Evolutionary conservation across 2,888 invertebrate species (phyloP), one percentile per base, ranked within the genome.

Genomic region (Diloba caeruleocephala): DNA sequence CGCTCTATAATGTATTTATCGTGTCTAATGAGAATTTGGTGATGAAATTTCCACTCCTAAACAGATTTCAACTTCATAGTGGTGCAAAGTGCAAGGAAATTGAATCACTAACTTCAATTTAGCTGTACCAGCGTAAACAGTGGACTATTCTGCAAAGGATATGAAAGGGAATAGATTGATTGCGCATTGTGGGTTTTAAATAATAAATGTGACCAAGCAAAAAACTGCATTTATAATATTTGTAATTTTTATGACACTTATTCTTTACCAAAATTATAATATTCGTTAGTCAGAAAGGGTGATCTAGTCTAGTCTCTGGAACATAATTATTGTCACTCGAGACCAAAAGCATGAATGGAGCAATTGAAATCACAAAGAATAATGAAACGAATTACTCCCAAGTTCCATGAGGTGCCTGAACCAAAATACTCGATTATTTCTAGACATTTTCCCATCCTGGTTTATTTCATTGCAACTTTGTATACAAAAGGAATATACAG

Each of bases 401-500:
- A 23, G 13, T 46, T 31, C 26, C 13, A 9, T 10, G 17, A 38
- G 33, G 26, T 42, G 15, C 45, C 45, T 44, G 17, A 46, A 45
- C 26, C 25, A 29, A 56, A 54, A 34, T 26, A 17, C 31, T 28
- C 4, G 6, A 46, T 50, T 51, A 54, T 55, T 63, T 58, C 45
- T 48, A 55, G 43, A 68, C 25, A 62, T 46, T 39, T 41, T 17
- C 37, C 10, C 26, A 32, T 44, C 26, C 56, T 64, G 65, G 50
- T 64, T 67, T 42, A 69, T 69, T 48, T 69, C 70, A 56, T 51
- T 34, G 29, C 28, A 34, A 32, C 33, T 7, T 56, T 64, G 60
- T 69, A 53, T 59, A 67, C 69, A 59, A 63, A 50, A 63, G 49
- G 41, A 48, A 36, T 58, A 42, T 37, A 43, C 61, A 61, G 44